A percentile compares a stretch with the other conserved stretches of the same genome.
These are phyloP conservation scores for Trachelipus rathkii DNA, from an alignment of 1,140 invertebrate species.

Conservation along the genomic window DNA sequence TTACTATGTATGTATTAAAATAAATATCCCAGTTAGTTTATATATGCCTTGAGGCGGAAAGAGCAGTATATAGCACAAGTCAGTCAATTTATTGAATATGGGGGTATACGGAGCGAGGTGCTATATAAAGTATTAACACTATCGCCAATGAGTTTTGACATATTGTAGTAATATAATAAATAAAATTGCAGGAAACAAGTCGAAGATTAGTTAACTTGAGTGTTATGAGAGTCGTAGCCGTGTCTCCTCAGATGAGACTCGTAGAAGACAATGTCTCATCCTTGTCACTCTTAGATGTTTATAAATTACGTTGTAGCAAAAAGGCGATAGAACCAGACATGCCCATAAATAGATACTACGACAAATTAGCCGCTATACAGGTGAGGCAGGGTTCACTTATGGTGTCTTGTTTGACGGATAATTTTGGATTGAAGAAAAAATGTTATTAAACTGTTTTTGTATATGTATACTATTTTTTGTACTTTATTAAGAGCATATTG, in stretches of 20 bases:
- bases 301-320: slow-evolving; percentile 79
- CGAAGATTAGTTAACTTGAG: slow-evolving; percentile 87
- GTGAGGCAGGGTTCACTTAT: slow-evolving; percentile 53
- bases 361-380: slow-evolving; percentile 82
- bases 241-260: slow-evolving; percentile 89
- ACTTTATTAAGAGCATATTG: too few species aligned
- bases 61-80: too few species aligned
- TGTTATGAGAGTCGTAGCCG: slow-evolving; percentile 87
- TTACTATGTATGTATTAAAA: too few species aligned
- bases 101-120: too few species aligned
- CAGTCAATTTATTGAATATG: too few species aligned
- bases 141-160: too few species aligned
- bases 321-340: slow-evolving; percentile 76
- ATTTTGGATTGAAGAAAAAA: neutral
- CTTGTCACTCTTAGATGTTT: slow-evolving; percentile 85
- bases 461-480: neutral
- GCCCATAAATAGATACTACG: slow-evolving; percentile 86
- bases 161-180: too few species aligned
- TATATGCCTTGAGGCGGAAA: too few species aligned
- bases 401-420: neutral
- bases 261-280: slow-evolving; percentile 94
- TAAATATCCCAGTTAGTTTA: too few species aligned
- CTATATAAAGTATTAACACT: too few species aligned
- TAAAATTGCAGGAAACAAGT: slow-evolving; percentile 41
- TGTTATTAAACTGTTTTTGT: too few species aligned